phyloP scores from a whole-genome alignment of 2,888 invertebrate species.

The Drosophila testacea region DNA sequence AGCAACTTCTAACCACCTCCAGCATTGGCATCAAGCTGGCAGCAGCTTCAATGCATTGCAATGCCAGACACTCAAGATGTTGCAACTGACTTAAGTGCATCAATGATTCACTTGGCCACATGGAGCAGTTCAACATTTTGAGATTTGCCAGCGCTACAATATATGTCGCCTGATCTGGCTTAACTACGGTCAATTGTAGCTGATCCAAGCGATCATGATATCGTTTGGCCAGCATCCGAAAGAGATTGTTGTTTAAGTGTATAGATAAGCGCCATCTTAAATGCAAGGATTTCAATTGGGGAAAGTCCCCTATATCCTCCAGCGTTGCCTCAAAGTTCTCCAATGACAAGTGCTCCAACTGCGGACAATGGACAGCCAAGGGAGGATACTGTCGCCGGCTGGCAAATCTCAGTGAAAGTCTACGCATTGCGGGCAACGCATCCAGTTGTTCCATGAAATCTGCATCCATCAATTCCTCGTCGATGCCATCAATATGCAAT shows the following conservation, averaged over 20 bases:
- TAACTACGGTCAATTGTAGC: slow-evolving; percentile 46
- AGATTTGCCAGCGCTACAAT: slow-evolving; percentile 40
- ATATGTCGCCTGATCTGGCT: slow-evolving; percentile 34
- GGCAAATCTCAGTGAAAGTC: slow-evolving; percentile 51
- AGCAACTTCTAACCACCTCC: slow-evolving; percentile 41
- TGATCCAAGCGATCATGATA: slow-evolving; percentile 47
- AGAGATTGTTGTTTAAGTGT: slow-evolving; percentile 37
- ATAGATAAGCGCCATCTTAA: slow-evolving; percentile 41
- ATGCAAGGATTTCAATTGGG: slow-evolving; percentile 42
- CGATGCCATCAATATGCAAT: slow-evolving; percentile 62
- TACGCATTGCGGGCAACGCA: slow-evolving; percentile 28
- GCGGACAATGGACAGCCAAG: slow-evolving; percentile 38
- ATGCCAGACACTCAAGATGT: slow-evolving; percentile 49
- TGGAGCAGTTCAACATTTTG: slow-evolving; percentile 45
- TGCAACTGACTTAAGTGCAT: slow-evolving; percentile 24
- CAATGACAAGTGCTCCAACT: slow-evolving; percentile 53
- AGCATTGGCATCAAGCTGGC: slow-evolving; percentile 26
- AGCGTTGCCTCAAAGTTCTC: slow-evolving; percentile 57
- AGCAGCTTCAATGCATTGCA: slow-evolving; percentile 35
- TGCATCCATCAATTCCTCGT: slow-evolving; percentile 37
- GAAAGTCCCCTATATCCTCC: slow-evolving; percentile 53
- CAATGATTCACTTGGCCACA: slow-evolving; percentile 45
- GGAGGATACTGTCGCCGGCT: slow-evolving; percentile 20
- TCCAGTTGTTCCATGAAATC: slow-evolving; percentile 45
- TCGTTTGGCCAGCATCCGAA: slow-evolving; percentile 32